A percentile compares a stretch with the other conserved stretches of the same genome.
Evolutionary conservation across 1,140 invertebrate genomes (phyloP).

Genomic region (Paralvinella palmiformis): DNA sequence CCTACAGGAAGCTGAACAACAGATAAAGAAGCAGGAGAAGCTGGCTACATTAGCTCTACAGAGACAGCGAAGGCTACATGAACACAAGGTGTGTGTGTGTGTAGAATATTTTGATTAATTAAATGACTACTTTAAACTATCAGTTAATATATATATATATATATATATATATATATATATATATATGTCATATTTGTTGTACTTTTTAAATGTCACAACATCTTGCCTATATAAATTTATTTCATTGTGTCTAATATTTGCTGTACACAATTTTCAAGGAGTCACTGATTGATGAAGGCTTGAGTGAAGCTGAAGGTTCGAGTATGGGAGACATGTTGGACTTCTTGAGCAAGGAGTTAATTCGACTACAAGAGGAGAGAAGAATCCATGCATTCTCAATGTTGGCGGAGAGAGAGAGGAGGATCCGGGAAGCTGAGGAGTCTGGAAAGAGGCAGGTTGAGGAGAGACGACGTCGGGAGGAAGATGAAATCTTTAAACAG

Average conservation of each 20-base stretch:
- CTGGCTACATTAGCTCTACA: constrained; percentile 49
- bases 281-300: constrained; percentile 40
- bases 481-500: constrained; percentile 72
- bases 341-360: constrained; percentile 69
- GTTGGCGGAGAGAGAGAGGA: constrained; percentile 61
- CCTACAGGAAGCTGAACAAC: constrained; percentile 53
- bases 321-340: constrained; percentile 62
- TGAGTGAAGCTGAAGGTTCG: constrained; percentile 55
- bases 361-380: constrained; percentile 65
- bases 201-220: too few relatives aligned
- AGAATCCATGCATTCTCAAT: constrained; percentile 65
- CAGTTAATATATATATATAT: too few relatives aligned
- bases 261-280: constrained; percentile 36
- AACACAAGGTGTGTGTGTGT: constrained; percentile 46
- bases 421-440: constrained; percentile 65
- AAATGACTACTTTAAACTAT: too few relatives aligned
- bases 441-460: constrained; percentile 64
- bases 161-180: too few relatives aligned
- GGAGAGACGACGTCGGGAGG: constrained; percentile 59
- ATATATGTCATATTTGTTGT: too few relatives aligned
- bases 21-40: constrained; percentile 48
- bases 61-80: constrained; percentile 41
- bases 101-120: too few relatives aligned
- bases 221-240: too few relatives aligned
- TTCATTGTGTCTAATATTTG: too few relatives aligned